phyloP scores from a whole-genome alignment of 2,797 vertebrate genomes.

The Hapalemur alaotrensis region DNA sequence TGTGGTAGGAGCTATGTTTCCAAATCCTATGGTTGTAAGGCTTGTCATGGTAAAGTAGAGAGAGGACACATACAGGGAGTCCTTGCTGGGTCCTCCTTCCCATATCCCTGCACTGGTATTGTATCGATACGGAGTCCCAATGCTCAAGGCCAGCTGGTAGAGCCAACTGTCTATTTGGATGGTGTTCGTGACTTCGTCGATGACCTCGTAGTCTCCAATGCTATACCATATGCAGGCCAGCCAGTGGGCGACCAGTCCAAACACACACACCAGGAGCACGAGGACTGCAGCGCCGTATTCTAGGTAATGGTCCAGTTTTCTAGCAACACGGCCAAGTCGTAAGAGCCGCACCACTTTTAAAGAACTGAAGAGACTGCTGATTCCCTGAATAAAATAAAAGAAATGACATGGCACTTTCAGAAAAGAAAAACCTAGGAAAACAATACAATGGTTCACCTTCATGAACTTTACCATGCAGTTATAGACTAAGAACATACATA shows the following conservation, averaged over 20 bases:
- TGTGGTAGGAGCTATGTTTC: constrained; percentile 96
- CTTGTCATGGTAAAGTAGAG: constrained; percentile 99
- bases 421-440: background rate
- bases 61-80: constrained; percentile 96
- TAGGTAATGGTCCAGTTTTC: constrained; percentile 97
- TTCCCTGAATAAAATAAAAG: constrained; percentile 87
- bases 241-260: constrained; percentile 97
- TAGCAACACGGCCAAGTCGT: constrained; percentile 93
- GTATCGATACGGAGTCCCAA: constrained; percentile 94
- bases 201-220: constrained; percentile 97
- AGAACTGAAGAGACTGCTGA: constrained; percentile 97
- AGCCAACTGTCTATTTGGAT: constrained; percentile 97
- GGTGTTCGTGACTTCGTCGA: constrained; percentile 94
- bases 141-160: constrained; percentile 94
- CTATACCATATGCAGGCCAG: constrained; percentile 99
- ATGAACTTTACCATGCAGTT: background rate
- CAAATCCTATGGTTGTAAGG: constrained; percentile 98
- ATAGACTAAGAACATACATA: background rate
- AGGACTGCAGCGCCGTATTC: constrained; percentile 96
- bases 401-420: constrained; percentile 54
- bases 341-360: constrained; percentile 96
- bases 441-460: background rate
- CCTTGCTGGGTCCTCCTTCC: constrained; percentile 97
- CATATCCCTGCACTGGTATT: constrained; percentile 94
- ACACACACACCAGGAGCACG: constrained; percentile 96